Percentiles rank a stretch among this genome's conserved stretches.
These are phyloP conservation scores for Xenops minutus DNA, from an alignment of 2,797 vertebrate species.

Conservation along the genomic window DNA sequence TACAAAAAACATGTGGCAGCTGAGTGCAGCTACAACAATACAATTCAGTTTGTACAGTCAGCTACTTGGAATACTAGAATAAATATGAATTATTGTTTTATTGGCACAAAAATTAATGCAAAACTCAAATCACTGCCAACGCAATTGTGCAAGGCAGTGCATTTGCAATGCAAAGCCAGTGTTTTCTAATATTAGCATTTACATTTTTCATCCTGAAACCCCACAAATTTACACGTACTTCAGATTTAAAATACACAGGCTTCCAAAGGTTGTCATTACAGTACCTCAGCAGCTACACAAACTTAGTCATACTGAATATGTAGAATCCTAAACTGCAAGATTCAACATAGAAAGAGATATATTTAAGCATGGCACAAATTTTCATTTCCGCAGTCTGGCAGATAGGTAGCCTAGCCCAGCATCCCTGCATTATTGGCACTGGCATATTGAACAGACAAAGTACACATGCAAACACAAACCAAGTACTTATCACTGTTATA, in stretches of 20 bases:
- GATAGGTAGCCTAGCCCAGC: neutral
- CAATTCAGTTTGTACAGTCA: neutral
- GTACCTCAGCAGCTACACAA: neutral
- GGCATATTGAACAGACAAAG: neutral
- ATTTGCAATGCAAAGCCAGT: neutral
- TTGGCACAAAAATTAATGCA: neutral
- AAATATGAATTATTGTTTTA: constrained; percentile 1
- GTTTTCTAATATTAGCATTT: neutral
- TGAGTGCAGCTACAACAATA: neutral
- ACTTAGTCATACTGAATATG: neutral
- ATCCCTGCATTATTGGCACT: neutral
- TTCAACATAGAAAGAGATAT: neutral
- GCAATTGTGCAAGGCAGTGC: neutral
- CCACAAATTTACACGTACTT: neutral
- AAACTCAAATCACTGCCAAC: neutral
- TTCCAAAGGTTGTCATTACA: neutral
- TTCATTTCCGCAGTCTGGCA: neutral
- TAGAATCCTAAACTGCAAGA: neutral
- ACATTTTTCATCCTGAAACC: neutral
- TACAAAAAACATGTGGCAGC: neutral
- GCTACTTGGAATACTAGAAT: neutral
- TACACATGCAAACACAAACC: neutral
- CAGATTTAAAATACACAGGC: neutral
- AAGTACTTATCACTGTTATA: neutral
- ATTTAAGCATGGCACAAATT: neutral